Base-by-base conservation (phyloP, 2,888 invertebrate genomes). In the Heliothis peltigera region DNA sequence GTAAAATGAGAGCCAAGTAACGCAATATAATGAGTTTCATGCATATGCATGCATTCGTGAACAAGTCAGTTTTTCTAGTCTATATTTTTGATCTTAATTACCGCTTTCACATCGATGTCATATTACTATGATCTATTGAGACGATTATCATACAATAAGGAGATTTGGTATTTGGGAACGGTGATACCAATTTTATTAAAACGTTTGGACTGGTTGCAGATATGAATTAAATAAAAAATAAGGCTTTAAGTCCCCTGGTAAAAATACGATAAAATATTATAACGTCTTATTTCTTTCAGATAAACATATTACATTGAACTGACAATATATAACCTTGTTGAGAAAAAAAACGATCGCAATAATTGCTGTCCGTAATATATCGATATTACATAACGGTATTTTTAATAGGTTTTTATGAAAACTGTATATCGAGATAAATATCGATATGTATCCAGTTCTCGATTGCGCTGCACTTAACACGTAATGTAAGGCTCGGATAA, bases 311-410 rank as follows among this genome's bases (percentile, higher is more conserved):
- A 75, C 71, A 75, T 64, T 65, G 64, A 68, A 58, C 70, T 46
- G 70, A 70, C 72, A 77, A 79, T 77, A 68, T 70, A 15, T 79
- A 82, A 78, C 80, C 79, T 81, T 85, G 81, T 82, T 63, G 76
- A 74, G 77, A 79, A 75, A 79, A 77, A 70, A 71, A 75, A 68
- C 28, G 77, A 73, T 59, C 49, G 46, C 49, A 67, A 79, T 79
- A 78, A 81, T 79, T 70, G 70, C 71, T 70, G 51, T 77, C 67
- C 19, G 71, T 78, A 80, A 79, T 71, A 77, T 81, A 80, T 84
- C 53, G 75, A 72, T 76, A 81, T 87, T 87, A 77, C 82, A 79
- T 85, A 85, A 85, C 80, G 75, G 76, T 70, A 59, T 61, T 72
- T 71, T 75, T 70, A 76, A 82, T 75, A 77, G 60, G 53, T 60